These are phyloP conservation scores for Eupithecia pulchellata DNA, from an alignment of 2,888 invertebrate species.

Conservation along the genomic window DNA sequence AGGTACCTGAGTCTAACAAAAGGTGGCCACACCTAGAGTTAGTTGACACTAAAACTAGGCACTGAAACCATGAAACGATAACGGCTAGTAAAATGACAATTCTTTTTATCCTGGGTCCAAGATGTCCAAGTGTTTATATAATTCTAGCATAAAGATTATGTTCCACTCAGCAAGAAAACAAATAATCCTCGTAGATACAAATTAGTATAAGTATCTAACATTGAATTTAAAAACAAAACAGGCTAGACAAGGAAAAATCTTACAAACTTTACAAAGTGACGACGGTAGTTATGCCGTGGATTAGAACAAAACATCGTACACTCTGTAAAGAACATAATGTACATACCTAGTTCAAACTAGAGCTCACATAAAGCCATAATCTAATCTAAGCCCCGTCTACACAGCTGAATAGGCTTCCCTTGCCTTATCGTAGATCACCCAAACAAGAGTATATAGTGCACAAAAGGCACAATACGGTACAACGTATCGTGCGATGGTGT, in stretches of 20 bases:
- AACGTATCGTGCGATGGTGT: slow-evolving; percentile 5
- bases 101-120: background rate
- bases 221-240: background rate
- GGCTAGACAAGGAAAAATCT: background rate
- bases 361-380: slow-evolving; percentile 10
- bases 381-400: slow-evolving; percentile 10
- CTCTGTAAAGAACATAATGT: too few species aligned
- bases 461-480: slow-evolving; percentile 9
- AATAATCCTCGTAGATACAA: too few species aligned
- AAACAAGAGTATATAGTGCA: slow-evolving; percentile 10
- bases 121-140: background rate
- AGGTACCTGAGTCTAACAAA: too few species aligned
- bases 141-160: background rate
- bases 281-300: too few species aligned
- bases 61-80: too few species aligned
- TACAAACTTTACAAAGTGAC: too few species aligned
- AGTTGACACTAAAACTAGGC: too few species aligned
- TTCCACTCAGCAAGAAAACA: background rate
- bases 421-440: slow-evolving; percentile 16
- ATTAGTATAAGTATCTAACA: too few species aligned
- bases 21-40: too few species aligned
- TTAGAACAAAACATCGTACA: background rate
- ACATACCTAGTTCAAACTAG: background rate
- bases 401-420: slow-evolving; percentile 17
- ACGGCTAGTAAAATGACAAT: too few species aligned